Conservation (phyloP, 2,113 vertebrate genomes). For the Vanacampus margaritifer region DNA sequence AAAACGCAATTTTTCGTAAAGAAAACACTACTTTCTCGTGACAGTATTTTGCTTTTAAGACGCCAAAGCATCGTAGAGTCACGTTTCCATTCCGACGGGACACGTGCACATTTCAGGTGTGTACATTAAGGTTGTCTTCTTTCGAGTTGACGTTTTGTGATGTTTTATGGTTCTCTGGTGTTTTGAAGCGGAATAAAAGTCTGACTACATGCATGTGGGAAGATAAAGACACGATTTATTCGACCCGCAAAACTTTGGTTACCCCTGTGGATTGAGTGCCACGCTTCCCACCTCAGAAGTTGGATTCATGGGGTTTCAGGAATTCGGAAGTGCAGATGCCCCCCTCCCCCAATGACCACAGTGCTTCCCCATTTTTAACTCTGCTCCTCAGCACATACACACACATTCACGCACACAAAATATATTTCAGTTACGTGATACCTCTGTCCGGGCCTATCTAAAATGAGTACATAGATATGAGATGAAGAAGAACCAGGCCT, state of each 20-base stretch:
- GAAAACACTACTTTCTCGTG: background rate
- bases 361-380: slow-evolving; percentile 28
- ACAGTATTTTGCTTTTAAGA: background rate
- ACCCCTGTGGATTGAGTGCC: background rate
- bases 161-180: background rate
- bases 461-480: background rate
- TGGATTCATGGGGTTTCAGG: slow-evolving; percentile 60
- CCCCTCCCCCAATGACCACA: slow-evolving; percentile 47
- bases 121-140: slow-evolving; percentile 18
- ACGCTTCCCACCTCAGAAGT: slow-evolving; percentile 40
- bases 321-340: slow-evolving; percentile 71
- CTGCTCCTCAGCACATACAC: no score
- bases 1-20: background rate
- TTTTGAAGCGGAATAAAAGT: background rate
- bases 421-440: background rate
- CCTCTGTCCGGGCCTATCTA: background rate
- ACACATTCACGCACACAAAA: slow-evolving; percentile 10
- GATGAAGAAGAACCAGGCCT: background rate
- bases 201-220: no score
- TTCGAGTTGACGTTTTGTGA: background rate
- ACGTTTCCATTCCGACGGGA: slow-evolving; percentile 59
- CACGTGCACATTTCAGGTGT: slow-evolving; percentile 53
- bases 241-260: background rate
- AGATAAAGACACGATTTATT: background rate
- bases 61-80: slow-evolving; percentile 31